Evolutionary conservation across 2,888 invertebrate genomes (phyloP).

Genomic region (Drosophila neotestacea): DNA sequence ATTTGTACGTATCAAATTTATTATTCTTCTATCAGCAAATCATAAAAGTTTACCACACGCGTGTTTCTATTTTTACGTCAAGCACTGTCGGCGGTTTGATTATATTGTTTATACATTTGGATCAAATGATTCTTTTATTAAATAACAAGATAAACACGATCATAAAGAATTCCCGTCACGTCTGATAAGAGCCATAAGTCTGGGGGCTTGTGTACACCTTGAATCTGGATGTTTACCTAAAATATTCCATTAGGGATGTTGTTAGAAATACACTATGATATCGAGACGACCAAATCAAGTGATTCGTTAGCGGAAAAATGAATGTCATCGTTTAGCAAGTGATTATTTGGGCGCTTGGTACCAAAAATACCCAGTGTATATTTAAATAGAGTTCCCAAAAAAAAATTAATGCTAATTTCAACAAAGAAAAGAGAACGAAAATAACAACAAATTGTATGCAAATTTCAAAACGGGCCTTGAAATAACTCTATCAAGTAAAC

Average conservation of each 20-base stretch:
- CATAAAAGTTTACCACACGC: constrained; percentile 18
- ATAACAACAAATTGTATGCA: constrained; percentile 63
- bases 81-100: constrained; percentile 38
- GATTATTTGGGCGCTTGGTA: constrained; percentile 68
- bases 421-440: constrained; percentile 8
- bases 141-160: background rate
- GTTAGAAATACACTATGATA: background rate
- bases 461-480: constrained; percentile 61
- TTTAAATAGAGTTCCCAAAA: constrained; percentile 55
- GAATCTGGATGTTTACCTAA: constrained; percentile 5
- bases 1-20: constrained; percentile 53
- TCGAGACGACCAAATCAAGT: constrained; percentile 42
- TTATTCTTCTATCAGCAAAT: constrained; percentile 23
- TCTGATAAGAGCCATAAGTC: constrained; percentile 31
- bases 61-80: constrained; percentile 53
- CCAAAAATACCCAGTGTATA: constrained; percentile 48
- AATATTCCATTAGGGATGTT: constrained; percentile 38
- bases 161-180: constrained; percentile 12
- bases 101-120: constrained; percentile 37
- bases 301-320: constrained; percentile 60
- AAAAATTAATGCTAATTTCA: constrained; percentile 70
- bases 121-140: constrained; percentile 15
- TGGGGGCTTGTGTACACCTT: constrained; percentile 30
- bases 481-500: constrained; percentile 32
- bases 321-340: constrained; percentile 68